Base-by-base conservation (phyloP, 1,140 invertebrate species). In the Copidosoma floridanum region DNA sequence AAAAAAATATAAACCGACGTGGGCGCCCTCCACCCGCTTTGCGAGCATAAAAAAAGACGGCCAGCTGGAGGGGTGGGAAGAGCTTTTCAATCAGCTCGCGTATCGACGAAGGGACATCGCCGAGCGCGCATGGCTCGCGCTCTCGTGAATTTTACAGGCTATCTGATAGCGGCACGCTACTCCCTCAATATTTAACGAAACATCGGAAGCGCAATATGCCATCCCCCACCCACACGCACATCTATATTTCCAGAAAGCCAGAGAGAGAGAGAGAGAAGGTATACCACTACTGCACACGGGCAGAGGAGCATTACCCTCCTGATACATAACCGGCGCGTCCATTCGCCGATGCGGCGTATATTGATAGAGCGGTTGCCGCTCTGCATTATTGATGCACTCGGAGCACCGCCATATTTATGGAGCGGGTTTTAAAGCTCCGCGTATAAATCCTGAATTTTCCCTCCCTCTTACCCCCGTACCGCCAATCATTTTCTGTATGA, bases 121-220 rank as follows among this genome's bases (percentile, higher is more conserved):
- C n/a, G n/a, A n/a, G n/a, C n/a, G n/a, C n/a, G 29, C 6, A 32
- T 8, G 29, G 12, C 6, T 8, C 6, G 68, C 65, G 71, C 69
- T 70, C 71, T 47, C 71, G 75, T 80, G 71, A 80, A 78, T 78
- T 79, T 79, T 77, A 68, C 71, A 79, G 69, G 56, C 60, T 71
- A 77, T 75, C 68, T 71, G 75, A 74, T 76, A 77, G 71, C 67
- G 68, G 68, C 72, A 75, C 69, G 76, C 69, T 72, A 72, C 70
- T 65, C 56, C 66, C 68, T 80, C 72, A 80, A 80, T 80, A 79
- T 79, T 80, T 78, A 71, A 80, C 78, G 77, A 78, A 80, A 79
- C 77, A 80, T 75, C 71, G 69, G 69, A 65, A 73, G 77, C 76
- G 75, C 76, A 77, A 77, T 77, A 80, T 78, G 71, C 68, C 53